phyloP scores from a whole-genome alignment of 2,113 vertebrate species.

The Cryptomyrus ogoouensis region DNA sequence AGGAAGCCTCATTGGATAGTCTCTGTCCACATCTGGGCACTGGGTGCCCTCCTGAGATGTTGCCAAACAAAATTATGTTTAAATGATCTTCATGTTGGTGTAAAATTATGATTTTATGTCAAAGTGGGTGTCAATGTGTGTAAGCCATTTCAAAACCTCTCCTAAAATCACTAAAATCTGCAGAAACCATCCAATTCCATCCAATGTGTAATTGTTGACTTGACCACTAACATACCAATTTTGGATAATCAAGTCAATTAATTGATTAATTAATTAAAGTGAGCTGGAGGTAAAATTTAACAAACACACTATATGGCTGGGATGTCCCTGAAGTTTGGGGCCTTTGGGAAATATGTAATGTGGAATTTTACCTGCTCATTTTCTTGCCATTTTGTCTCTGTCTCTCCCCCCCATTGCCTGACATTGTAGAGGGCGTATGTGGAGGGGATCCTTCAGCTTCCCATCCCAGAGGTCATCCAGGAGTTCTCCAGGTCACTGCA shows the following conservation, averaged over 20 bases:
- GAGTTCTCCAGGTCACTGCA: conserved; percentile 78
- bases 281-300: background rate
- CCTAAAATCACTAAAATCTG: background rate
- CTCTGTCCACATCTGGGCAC: too few relatives aligned
- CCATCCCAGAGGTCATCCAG: conserved; percentile 85
- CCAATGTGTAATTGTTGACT: background rate
- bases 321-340: background rate
- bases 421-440: conserved; percentile 51
- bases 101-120: too few relatives aligned
- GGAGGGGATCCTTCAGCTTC: conserved; percentile 84
- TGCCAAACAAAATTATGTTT: background rate
- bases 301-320: background rate
- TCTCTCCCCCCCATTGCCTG: background rate
- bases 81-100: background rate
- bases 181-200: background rate
- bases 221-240: background rate
- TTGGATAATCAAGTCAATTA: background rate
- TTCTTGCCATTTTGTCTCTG: background rate
- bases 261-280: background rate
- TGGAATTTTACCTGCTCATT: background rate
- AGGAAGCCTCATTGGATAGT: too few relatives aligned
- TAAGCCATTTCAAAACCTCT: background rate
- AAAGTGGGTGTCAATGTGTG: too few relatives aligned
- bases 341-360: background rate
- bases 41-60: too few relatives aligned